These are phyloP conservation scores for Cephus pygmeus DNA, from an alignment of 2,888 invertebrate genomes.

Conservation along the genomic window DNA sequence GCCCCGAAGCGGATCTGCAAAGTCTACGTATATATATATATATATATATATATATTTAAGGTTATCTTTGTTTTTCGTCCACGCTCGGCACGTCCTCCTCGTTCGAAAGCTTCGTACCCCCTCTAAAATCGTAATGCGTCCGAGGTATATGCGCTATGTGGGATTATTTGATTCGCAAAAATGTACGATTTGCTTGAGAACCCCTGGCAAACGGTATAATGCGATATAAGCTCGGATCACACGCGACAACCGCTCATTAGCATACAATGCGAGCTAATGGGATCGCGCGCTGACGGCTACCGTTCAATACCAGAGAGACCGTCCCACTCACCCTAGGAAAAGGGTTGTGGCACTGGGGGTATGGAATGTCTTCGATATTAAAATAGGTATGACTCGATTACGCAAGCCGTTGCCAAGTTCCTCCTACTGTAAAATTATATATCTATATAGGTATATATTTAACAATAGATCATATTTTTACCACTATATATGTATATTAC, in stretches of 20 bases:
- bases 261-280: conserved; percentile 61
- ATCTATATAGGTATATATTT: no score
- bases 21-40: not conserved
- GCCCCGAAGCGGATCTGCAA: not conserved
- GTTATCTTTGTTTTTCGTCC: not conserved
- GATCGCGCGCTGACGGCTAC: conserved; percentile 59
- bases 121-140: not conserved
- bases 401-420: not conserved
- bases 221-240: conserved; percentile 53
- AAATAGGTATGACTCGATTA: conserved; percentile 11
- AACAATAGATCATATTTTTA: no score
- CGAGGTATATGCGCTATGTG: not conserved
- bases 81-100: not conserved
- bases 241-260: conserved; percentile 59
- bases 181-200: conserved; percentile 40
- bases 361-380: conserved; percentile 8
- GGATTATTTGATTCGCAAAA: not conserved
- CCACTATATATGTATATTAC: no score
- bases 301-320: conserved; percentile 41
- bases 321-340: conserved; percentile 7
- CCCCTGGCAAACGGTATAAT: conserved; percentile 44
- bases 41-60: not conserved
- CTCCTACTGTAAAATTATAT: no score
- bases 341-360: not conserved
- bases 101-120: not conserved